A percentile compares a stretch with the other conserved stretches of the same genome.
These are phyloP conservation scores for Epinephelus coioides DNA, from an alignment of 2,797 vertebrate genomes.

Conservation along the genomic window DNA sequence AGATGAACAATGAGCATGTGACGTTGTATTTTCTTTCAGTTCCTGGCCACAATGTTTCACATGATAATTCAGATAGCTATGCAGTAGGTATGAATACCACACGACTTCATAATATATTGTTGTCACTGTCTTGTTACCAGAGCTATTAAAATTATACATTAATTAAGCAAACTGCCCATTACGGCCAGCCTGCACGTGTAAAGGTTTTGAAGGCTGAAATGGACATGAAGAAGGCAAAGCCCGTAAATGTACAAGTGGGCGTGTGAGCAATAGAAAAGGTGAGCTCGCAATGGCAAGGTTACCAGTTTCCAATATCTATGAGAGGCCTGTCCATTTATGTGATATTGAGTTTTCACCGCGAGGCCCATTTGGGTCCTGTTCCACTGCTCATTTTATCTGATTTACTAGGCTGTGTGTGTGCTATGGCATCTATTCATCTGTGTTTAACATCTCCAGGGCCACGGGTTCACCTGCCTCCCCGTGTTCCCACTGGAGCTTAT, in stretches of 20 bases:
- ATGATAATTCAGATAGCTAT: background rate
- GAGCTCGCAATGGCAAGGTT: constrained; percentile 73
- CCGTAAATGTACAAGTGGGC: constrained; percentile 52
- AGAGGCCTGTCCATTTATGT: constrained; percentile 81
- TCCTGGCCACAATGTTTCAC: background rate
- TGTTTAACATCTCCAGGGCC: constrained; percentile 85
- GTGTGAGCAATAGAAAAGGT: constrained; percentile 70
- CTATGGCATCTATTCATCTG: constrained; percentile 83
- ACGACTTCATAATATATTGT: constrained; percentile 55
- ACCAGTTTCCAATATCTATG: constrained; percentile 82
- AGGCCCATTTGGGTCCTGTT: constrained; percentile 78
- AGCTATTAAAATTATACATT: constrained; percentile 66
- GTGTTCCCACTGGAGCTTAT: constrained; percentile 79
- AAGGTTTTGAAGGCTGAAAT: constrained; percentile 56
- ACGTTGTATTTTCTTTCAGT: constrained; percentile 22
- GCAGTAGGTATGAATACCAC: constrained; percentile 10
- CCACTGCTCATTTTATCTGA: constrained; percentile 78
- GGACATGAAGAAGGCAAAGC: constrained; percentile 46
- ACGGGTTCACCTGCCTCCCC: constrained; percentile 78
- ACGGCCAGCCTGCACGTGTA: constrained; percentile 45
- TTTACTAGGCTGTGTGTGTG: constrained; percentile 78
- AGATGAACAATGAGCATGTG: constrained; percentile 23
- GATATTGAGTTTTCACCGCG: constrained; percentile 78
- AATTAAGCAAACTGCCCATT: constrained; percentile 68
- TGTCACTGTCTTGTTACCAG: constrained; percentile 44